These are phyloP conservation scores for Rattus norvegicus DNA, from an alignment of 2,113 vertebrate species.

Conservation along the genomic window GRCr8 NC_086024.1:60913001-60913500, in stretches of 20 bases:
- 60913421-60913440: not conserved
- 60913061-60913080: not conserved
- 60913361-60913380: not conserved
- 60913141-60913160: not conserved
- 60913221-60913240: not conserved
- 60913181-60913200: not conserved
- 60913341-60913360: not conserved
- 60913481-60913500: too few species aligned
- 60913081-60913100: not conserved
- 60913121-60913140: not conserved
- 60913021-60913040: not conserved
- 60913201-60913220: not conserved
- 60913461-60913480: too few species aligned
- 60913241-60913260: not conserved
- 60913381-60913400: not conserved
- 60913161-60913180: not conserved
- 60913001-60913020: not conserved
- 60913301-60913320: not conserved
- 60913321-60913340: not conserved
- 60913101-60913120: not conserved
- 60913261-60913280: not conserved
- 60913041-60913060: not conserved
- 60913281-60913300: not conserved
- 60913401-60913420: not conserved
- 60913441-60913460: not conserved